Evolutionary conservation across 2,797 vertebrate genomes (phyloP), one percentile per base, ranked within the genome.

Genomic region (Eremophila alpestris): DNA sequence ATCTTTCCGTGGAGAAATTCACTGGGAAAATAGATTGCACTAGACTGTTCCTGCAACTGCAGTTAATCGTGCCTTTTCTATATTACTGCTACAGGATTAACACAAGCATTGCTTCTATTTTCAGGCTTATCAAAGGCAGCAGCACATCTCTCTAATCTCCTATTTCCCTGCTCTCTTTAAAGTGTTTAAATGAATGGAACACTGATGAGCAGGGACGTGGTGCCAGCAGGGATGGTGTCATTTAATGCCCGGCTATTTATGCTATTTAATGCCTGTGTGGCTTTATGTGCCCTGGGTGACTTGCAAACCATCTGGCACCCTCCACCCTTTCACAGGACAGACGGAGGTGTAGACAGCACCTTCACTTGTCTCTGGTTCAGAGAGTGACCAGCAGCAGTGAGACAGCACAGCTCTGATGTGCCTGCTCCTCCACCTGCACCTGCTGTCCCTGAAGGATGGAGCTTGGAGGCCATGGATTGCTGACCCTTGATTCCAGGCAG

Each of bases 61-160:
- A 79, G 87, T 74, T 94, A 90, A 87, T 91, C 41, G 8, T 5
- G 62, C 67, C 70, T 93, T 93, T 94, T 93, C 93, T 84, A 1
- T 70, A 67, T 81, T 78, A 60, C 69, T 89, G 87, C 94, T 93
- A 30, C 49, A 93, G 91, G 95, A 94, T 96, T 96, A 96, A 90
- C 93, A 94, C 74, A 90, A 94, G 67, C 88, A 74, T 67, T 76
- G 92, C 85, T 95, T 89, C 93, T 94, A 80, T 94, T 88, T 90
- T 86, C 79, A 86, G 83, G 69, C 89, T 96, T 96, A 96, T 97
- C 94, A 95, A 95, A 96, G 94, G 89, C 91, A 88, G 90, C 87
- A 94, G 91, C 91, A 93, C 87, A 95, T 94, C 80, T 71, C 89
- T 83, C 91, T 96, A 94, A 96, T 96, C 96, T 96, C 87, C 77